Evolutionary conservation across 2,113 vertebrate genomes (phyloP).

Genomic region (Corvus cornix): DNA sequence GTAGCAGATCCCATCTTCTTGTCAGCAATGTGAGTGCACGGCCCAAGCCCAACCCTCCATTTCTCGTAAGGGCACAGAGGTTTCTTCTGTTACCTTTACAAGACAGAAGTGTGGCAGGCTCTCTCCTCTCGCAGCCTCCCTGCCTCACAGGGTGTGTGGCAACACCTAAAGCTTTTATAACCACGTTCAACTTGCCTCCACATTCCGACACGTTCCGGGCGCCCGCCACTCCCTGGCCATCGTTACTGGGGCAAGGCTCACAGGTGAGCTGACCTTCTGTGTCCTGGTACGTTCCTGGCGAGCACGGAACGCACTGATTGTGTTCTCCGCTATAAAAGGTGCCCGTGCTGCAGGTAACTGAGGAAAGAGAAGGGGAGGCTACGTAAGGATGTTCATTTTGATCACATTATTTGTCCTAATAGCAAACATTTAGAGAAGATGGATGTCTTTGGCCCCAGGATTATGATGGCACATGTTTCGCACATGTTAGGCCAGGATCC

Average conservation of each 20-base stretch:
- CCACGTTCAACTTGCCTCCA: slow-evolving; percentile 80
- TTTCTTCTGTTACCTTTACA: not conserved
- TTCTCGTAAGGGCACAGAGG: not conserved
- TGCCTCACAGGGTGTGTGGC: not conserved
- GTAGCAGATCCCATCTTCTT: not conserved
- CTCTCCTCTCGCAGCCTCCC: not conserved
- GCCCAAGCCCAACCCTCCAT: not conserved
- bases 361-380: slow-evolving; percentile 30
- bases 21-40: not conserved
- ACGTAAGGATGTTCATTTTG: not conserved
- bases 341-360: slow-evolving; percentile 87
- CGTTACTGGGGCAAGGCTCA: slow-evolving; percentile 87
- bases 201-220: slow-evolving; percentile 91
- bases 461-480: not conserved
- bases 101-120: not conserved
- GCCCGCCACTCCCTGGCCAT: slow-evolving; percentile 80
- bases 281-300: slow-evolving; percentile 90
- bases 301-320: slow-evolving; percentile 83
- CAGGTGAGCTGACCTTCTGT: slow-evolving; percentile 87
- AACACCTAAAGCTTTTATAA: not conserved
- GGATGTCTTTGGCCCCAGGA: not conserved
- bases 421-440: not conserved
- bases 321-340: slow-evolving; percentile 89
- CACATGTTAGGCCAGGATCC: not conserved
- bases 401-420: not conserved